Conservation (phyloP, 2,888 invertebrate genomes). For the Eupithecia inturbata region DNA sequence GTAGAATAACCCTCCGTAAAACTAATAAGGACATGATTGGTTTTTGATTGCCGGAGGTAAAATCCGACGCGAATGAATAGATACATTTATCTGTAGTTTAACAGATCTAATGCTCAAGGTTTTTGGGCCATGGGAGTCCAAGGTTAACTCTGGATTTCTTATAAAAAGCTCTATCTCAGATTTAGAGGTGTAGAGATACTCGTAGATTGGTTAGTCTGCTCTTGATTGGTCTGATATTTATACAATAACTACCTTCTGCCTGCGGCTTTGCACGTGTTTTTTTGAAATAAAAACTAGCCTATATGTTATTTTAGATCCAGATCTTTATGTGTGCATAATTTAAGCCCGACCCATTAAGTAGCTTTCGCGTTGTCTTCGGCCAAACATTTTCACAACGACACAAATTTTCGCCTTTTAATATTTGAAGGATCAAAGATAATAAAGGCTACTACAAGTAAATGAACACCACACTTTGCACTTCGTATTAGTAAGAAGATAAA, state of each 20-base stretch:
- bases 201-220: background rate
- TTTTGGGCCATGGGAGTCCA: conserved; percentile 16
- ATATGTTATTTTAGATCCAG: no score
- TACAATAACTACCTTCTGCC: no score
- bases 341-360: no score
- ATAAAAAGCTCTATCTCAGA: background rate
- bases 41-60: conserved; percentile 62
- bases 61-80: conserved; percentile 37
- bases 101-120: conserved; percentile 27
- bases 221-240: background rate
- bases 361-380: no score
- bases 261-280: no score
- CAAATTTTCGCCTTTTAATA: background rate
- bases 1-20: conserved; percentile 49
- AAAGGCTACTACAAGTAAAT: background rate
- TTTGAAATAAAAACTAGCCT: no score
- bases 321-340: no score
- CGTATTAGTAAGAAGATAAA: background rate
- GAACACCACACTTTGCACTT: background rate
- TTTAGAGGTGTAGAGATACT: background rate
- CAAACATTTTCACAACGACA: no score
- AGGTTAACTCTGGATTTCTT: conserved; percentile 10
- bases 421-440: background rate
- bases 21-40: conserved; percentile 65
- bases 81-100: conserved; percentile 32